A percentile compares a stretch with the other conserved stretches of the same genome.
These are phyloP conservation scores for Anagyrus pseudococci DNA, from an alignment of 2,888 invertebrate species.

Conservation along the genomic window DNA sequence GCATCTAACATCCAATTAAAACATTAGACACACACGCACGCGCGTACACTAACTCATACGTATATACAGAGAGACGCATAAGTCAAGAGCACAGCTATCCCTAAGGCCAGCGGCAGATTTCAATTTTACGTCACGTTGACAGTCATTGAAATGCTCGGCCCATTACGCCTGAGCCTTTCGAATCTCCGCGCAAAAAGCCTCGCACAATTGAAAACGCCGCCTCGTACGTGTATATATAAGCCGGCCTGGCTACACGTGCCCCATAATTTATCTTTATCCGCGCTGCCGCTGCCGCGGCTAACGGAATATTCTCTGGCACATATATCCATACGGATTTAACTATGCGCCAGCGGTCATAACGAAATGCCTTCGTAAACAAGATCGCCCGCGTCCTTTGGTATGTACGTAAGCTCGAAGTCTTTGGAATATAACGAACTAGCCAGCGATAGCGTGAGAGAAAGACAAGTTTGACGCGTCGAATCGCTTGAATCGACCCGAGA, in stretches of 20 bases:
- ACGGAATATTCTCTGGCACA: conserved; percentile 20
- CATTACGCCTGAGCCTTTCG: not conserved
- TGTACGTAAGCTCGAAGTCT: too few relatives aligned
- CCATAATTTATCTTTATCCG: conserved; percentile 28
- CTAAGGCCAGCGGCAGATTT: too few relatives aligned
- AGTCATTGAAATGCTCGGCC: conserved; percentile 1
- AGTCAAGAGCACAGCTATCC: not conserved
- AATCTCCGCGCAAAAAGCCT: not conserved
- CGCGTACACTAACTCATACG: not conserved
- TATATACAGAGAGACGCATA: not conserved
- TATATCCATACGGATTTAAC: conserved; percentile 19
- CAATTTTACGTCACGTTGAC: conserved; percentile 13
- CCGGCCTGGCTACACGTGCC: conserved; percentile 1
- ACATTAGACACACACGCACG: not conserved
- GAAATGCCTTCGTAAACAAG: conserved; percentile 22
- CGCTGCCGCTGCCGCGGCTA: not conserved
- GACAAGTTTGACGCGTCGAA: too few relatives aligned
- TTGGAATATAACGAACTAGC: too few relatives aligned
- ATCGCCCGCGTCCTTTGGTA: too few relatives aligned
- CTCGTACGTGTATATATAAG: not conserved
- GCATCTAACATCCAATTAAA: conserved; percentile 1
- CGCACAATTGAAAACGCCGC: not conserved
- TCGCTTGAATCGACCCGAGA: too few relatives aligned
- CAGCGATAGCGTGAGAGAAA: too few relatives aligned
- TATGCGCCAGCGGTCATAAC: conserved; percentile 22